Percentiles rank a stretch among this genome's conserved stretches.
Conservation (phyloP, 1,140 invertebrate genomes). For the Hormaphis cornu region DNA sequence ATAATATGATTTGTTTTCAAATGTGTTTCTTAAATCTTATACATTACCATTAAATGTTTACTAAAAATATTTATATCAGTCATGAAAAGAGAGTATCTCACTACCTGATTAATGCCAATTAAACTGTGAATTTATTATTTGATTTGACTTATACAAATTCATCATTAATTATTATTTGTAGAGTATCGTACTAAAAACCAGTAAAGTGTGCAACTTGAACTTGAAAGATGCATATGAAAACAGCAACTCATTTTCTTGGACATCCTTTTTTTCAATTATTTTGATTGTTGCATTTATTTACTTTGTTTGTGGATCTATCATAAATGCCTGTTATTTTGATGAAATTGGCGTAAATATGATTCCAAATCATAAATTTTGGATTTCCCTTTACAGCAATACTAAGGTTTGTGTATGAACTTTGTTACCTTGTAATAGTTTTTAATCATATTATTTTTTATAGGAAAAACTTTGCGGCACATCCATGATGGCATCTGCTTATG, state of each 20-base stretch:
- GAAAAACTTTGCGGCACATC: constrained; percentile 6
- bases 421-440: neutral
- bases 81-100: too few species aligned
- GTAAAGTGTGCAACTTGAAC: constrained; percentile 16
- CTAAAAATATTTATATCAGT: too few species aligned
- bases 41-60: too few species aligned
- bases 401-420: neutral
- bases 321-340: constrained; percentile 25
- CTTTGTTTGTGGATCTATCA: constrained; percentile 18
- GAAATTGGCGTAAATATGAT: neutral
- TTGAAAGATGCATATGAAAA: neutral
- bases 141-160: neutral
- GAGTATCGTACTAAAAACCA: neutral
- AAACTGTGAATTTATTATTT: neutral
- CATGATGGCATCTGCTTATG: constrained; percentile 17
- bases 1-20: too few species aligned
- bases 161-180: neutral
- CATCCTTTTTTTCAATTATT: constrained; percentile 15
- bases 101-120: too few species aligned
- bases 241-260: neutral
- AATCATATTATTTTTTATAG: neutral
- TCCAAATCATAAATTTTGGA: constrained; percentile 19
- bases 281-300: constrained; percentile 36
- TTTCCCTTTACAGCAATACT: neutral
- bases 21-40: too few species aligned